A percentile compares a stretch with the other conserved stretches of the same genome.
Conservation (phyloP, 1,140 invertebrate species). For the Heliconius congener region DNA sequence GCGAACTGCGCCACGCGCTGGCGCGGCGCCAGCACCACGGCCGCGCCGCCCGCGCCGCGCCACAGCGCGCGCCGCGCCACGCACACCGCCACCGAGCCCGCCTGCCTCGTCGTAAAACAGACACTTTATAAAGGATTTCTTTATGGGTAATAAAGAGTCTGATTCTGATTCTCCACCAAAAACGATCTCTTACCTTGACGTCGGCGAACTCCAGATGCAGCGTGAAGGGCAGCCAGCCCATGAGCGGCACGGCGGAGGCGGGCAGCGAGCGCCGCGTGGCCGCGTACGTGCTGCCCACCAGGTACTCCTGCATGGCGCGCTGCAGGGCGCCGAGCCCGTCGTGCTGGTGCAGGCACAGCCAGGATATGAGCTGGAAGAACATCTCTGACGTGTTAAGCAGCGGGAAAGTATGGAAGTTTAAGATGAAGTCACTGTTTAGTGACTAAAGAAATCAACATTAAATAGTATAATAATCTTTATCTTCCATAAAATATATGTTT, state of each 20-base stretch:
- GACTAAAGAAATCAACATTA: no score
- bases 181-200: constrained; percentile 56
- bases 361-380: constrained; percentile 61
- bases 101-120: not conserved
- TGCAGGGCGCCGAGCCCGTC: constrained; percentile 71
- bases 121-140: no score
- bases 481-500: no score
- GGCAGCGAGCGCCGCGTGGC: constrained; percentile 87
- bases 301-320: constrained; percentile 88
- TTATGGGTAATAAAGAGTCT: no score
- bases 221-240: constrained; percentile 87
- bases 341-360: constrained; percentile 65
- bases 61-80: constrained; percentile 87
- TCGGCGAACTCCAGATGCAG: constrained; percentile 76
- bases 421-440: no score
- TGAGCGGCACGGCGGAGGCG: constrained; percentile 84
- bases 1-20: constrained; percentile 90
- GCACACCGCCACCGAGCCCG: constrained; percentile 72
- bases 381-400: no score
- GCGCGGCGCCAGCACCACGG: constrained; percentile 90
- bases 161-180: no score
- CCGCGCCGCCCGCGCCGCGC: constrained; percentile 90
- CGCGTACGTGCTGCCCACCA: constrained; percentile 87
- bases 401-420: no score
- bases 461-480: no score